These are phyloP conservation scores for Acanthisitta chloris DNA, from an alignment of 2,113 vertebrate species.

Conservation along the genomic window DNA sequence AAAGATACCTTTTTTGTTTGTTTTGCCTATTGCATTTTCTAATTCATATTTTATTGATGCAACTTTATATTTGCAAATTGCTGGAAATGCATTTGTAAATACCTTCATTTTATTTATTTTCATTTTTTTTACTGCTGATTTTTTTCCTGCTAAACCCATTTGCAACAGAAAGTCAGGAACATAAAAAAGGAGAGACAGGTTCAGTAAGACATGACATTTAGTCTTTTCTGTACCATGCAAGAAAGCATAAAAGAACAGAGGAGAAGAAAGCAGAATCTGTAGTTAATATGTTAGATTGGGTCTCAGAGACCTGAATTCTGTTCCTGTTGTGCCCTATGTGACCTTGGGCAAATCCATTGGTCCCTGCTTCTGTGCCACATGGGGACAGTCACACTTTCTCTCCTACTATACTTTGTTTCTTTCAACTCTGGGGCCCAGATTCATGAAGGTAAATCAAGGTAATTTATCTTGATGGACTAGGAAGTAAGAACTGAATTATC, in stretches of 20 bases:
- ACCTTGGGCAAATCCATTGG: constrained; percentile 23
- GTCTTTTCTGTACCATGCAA: not conserved
- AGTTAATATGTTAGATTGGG: constrained; percentile 24
- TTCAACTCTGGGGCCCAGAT: not conserved
- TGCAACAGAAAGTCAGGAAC: not conserved
- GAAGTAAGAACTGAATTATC: not conserved
- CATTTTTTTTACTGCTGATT: not conserved
- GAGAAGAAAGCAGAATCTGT: constrained; percentile 1
- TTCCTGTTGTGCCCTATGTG: constrained; percentile 7
- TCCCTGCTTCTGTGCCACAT: not conserved
- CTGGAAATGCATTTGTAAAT: constrained; percentile 44
- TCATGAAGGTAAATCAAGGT: constrained; percentile 24
- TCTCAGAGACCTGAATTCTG: constrained; percentile 1
- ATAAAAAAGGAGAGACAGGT: not conserved
- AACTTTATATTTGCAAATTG: constrained; percentile 19
- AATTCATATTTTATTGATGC: constrained; percentile 30
- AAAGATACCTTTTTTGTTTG: not conserved
- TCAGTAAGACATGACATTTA: not conserved
- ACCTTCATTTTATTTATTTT: not conserved
- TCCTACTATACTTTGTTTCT: constrained; percentile 9
- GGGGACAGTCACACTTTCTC: not conserved
- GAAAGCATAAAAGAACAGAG: not conserved
- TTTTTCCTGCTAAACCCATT: constrained; percentile 12
- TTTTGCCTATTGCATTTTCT: constrained; percentile 12
- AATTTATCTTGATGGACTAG: constrained; percentile 14